Percentiles rank a stretch among this genome's conserved stretches.
These are phyloP conservation scores for Athripsodes cinereus DNA, from an alignment of 2,888 invertebrate species.

Conservation along the genomic window DNA sequence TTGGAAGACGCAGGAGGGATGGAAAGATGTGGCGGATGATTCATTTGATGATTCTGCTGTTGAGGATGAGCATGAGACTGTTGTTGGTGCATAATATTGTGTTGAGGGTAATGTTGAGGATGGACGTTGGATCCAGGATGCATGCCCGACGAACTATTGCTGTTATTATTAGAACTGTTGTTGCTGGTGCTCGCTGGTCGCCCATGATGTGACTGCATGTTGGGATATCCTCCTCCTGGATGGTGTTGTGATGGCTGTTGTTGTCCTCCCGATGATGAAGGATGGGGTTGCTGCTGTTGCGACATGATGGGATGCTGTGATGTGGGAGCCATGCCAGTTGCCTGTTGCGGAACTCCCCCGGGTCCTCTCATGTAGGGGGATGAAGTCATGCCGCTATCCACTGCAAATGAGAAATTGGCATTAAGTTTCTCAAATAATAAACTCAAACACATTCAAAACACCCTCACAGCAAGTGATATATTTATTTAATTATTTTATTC, in stretches of 20 bases:
- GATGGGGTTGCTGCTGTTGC: no score
- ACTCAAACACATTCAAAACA: no score
- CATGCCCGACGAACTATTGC: not conserved
- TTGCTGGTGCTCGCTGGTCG: not conserved
- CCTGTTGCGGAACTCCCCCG: not conserved
- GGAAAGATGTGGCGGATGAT: not conserved
- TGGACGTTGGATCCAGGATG: not conserved
- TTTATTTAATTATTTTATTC: no score
- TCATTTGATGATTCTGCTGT: not conserved
- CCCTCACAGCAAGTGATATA: no score
- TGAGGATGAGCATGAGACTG: not conserved
- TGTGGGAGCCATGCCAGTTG: slow-evolving; percentile 22
- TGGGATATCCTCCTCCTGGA: slow-evolving; percentile 7
- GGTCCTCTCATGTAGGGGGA: slow-evolving; percentile 36
- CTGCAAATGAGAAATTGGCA: slow-evolving; percentile 28
- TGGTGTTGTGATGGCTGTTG: slow-evolving; percentile 26
- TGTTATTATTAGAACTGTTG: not conserved
- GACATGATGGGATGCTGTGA: not conserved
- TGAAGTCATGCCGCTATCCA: slow-evolving; percentile 31
- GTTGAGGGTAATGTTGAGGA: not conserved
- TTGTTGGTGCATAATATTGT: not conserved
- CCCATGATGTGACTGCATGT: not conserved
- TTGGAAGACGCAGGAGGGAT: not conserved
- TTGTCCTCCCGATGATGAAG: slow-evolving; percentile 7
- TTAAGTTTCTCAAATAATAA: no score